Evolutionary conservation across 2,888 invertebrate genomes (phyloP).

Genomic region (Pediacus dermestoides): DNA sequence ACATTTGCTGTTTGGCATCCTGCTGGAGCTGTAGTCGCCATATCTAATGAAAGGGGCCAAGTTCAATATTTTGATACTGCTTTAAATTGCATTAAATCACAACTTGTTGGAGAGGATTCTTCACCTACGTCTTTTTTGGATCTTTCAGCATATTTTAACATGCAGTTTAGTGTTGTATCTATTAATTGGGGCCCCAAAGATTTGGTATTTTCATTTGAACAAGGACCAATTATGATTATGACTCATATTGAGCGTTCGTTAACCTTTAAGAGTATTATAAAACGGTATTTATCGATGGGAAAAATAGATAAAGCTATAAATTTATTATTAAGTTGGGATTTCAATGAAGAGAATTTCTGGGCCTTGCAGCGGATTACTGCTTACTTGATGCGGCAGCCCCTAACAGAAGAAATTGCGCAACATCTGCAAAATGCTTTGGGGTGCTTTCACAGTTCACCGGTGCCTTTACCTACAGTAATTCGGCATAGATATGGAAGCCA

Average conservation of each 20-base stretch:
- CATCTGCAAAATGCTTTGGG: conserved; percentile 75
- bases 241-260: conserved; percentile 40
- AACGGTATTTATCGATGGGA: conserved; percentile 60
- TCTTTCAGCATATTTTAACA: conserved; percentile 57
- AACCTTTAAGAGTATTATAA: conserved; percentile 36
- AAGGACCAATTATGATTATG: conserved; percentile 55
- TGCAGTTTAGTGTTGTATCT: conserved; percentile 41
- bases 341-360: conserved; percentile 70
- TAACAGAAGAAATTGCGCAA: conserved; percentile 61
- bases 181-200: conserved; percentile 44
- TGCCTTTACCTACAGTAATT: conserved; percentile 63
- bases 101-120: conserved; percentile 64
- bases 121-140: conserved; percentile 61
- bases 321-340: conserved; percentile 63
- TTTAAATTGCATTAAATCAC: conserved; percentile 62
- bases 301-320: conserved; percentile 68
- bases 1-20: conserved; percentile 69
- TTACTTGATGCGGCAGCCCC: conserved; percentile 57
- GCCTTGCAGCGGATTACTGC: conserved; percentile 71
- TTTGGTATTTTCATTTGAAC: conserved; percentile 59
- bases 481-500: conserved; percentile 70
- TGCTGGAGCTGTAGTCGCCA: conserved; percentile 63
- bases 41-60: conserved; percentile 69
- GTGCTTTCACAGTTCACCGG: conserved; percentile 70
- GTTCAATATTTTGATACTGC: conserved; percentile 74